Base-by-base conservation (phyloP, 2,797 vertebrate species). In the Lepilemur ruficaudatus region DNA sequence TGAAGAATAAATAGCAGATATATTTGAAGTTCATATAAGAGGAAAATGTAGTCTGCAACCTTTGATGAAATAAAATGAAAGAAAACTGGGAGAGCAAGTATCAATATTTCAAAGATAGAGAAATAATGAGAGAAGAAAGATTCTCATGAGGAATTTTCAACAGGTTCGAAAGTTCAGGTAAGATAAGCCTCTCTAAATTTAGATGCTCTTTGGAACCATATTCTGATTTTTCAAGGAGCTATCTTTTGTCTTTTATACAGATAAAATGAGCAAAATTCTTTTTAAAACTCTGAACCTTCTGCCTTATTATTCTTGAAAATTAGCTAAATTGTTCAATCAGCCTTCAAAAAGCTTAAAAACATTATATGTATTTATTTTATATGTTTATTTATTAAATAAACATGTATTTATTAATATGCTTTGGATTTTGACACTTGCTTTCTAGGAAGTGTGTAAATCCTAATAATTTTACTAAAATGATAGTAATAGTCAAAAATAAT, bases 61-160 rank as follows among this genome's bases (percentile, higher is more conserved):
- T 12, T 95, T 96, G 23, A 82, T 79, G 65, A 93, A 94, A 76
- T 73, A 89, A 95, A 96, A 87, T 95, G 41, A 91, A 95, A 89
- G 50, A 85, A 82, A 94, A 93, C 0, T 3, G 22, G 12, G 20
- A 76, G 18, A 81, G 14, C 20, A 65, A 48, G 48, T 81, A 93
- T 67, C 30, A 94, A 1, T 69, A 80, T 89, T 95, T 93, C 78
- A 96, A 94, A 95, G 46, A 46, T 4, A 93, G 38, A 73, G 82
- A 93, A 97, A 73, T 72, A 91, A 89, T 35, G 75, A 93, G 23
- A 41, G 57, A 89, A 78, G 20, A 50, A 75, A 85, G 11, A 93
- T 88, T 8, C 73, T 91, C 61, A 52, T 46, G 81, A 94, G 63
- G 32, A 72, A 95, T 93, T 92, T 75, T 85, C 48, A 89, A 67